Base-by-base conservation (phyloP, 2,888 invertebrate genomes). In the Thereva nobilitata region DNA sequence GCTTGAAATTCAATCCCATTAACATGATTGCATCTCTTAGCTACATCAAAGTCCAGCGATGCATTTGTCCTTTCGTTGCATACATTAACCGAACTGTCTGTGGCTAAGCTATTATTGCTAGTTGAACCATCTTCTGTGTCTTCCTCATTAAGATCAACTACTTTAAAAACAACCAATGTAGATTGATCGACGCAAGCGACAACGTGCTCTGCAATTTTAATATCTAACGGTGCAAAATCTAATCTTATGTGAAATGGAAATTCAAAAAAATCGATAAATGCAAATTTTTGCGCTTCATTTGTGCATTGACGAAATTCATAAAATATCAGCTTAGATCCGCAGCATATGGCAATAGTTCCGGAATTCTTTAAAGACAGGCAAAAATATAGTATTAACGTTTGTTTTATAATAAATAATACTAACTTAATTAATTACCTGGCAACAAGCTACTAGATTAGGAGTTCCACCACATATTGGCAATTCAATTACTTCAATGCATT, bases 401-500 rank as follows among this genome's bases (percentile, higher is more conserved):
- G 5, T 52, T 1, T 1, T 12, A 10, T 47, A 5, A n/a, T 52
- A 54, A 37, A 54, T 54, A 54, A 1, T 10, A 12, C 7, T 40
- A 3, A 37, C n/a, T n/a, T n/a, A 4, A 53, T 38, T 42, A 42
- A 42, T 72, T 70, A 83, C 82, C 76, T 86, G 88, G 72, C 89
- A 89, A 71, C 87, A 87, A 5, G 86, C 84, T 63, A 89, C 84
- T 52, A 82, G 77, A 67, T 84, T 84, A 0, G 89, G 87, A 56
- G 86, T 75, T 73, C 77, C 78, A 47, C 81, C 76, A 66, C 83
- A 84, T 4, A 89, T 78, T 0, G 90, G 90, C 53, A 91, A 79
- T 76, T 91, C 91, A 70, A 91, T 89, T 82, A 91, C 89, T 78
- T 91, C 89, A 61, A 89, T 82, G 67, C 86, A 83, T 72, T 86